A percentile compares a stretch with the other conserved stretches of the same genome.
phyloP scores from a whole-genome alignment of 2,888 invertebrate genomes.

The Melanostoma scalare region DNA sequence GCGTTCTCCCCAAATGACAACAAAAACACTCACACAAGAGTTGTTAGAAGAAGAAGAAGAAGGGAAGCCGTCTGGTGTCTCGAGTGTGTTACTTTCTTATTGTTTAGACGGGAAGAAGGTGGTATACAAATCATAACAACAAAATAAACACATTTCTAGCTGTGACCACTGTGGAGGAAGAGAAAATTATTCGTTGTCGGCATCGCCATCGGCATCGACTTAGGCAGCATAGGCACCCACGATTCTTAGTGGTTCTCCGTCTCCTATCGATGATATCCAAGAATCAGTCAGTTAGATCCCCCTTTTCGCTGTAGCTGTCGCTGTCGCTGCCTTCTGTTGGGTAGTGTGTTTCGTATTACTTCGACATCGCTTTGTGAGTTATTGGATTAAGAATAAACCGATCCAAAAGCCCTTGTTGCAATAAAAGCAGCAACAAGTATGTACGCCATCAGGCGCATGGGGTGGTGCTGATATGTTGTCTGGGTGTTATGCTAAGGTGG shows the following conservation, averaged over 20 bases:
- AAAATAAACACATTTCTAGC: conserved; percentile 20
- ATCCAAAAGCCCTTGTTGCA: conserved; percentile 20
- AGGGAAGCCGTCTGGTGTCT: background rate
- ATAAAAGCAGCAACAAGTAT: conserved; percentile 21
- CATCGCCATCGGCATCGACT: no score
- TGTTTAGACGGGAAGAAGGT: conserved; percentile 9
- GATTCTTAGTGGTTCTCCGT: background rate
- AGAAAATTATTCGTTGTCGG: background rate
- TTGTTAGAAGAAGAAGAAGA: background rate
- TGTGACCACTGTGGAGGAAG: background rate
- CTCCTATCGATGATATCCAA: background rate
- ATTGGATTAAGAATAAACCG: conserved; percentile 62
- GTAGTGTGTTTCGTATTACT: conserved; percentile 8
- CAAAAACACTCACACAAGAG: background rate
- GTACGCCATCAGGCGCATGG: conserved; percentile 35
- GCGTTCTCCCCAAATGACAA: background rate
- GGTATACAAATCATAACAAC: background rate
- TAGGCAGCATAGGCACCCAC: background rate
- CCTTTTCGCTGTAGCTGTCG: background rate
- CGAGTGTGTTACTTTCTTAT: background rate
- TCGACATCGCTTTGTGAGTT: conserved; percentile 52
- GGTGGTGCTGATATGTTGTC: conserved; percentile 23
- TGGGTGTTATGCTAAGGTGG: conserved; percentile 39
- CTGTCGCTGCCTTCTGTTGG: background rate
- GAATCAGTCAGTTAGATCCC: conserved; percentile 3